Conservation (phyloP, 2,797 vertebrate genomes). For the Urocyon cinereoargenteus region DNA sequence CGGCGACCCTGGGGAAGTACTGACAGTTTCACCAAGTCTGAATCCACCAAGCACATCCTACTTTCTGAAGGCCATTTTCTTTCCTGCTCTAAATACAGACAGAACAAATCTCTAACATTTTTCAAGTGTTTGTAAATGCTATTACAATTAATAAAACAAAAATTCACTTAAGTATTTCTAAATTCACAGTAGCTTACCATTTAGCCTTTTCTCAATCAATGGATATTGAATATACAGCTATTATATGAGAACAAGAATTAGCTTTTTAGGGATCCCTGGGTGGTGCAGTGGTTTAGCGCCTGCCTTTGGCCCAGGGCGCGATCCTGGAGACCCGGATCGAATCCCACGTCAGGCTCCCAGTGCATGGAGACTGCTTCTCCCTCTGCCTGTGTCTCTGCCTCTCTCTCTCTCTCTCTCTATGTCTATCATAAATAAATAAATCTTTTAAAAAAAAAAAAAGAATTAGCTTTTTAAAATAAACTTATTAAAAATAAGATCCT, state of each 20-base stretch:
- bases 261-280: neutral
- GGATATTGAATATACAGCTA: neutral
- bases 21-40: neutral
- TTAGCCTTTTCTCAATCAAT: neutral
- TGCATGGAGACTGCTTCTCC: accelerated
- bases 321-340: no score
- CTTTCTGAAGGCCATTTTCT: neutral
- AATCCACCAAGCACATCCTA: neutral
- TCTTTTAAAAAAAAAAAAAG: neutral
- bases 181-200: conserved; percentile 29
- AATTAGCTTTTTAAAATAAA: neutral
- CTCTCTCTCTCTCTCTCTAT: no score
- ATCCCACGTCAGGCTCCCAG: no score
- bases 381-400: no score
- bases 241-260: neutral
- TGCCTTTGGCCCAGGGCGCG: no score
- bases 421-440: no score
- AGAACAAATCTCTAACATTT: neutral
- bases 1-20: neutral
- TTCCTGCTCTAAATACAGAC: neutral
- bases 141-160: conserved; percentile 27
- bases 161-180: conserved; percentile 3
- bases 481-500: neutral
- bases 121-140: neutral
- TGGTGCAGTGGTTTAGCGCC: no score